Evolutionary conservation across 2,888 invertebrate species (phyloP), one percentile per base, ranked within the genome.

Genomic region (Drosophila formosana): DNA sequence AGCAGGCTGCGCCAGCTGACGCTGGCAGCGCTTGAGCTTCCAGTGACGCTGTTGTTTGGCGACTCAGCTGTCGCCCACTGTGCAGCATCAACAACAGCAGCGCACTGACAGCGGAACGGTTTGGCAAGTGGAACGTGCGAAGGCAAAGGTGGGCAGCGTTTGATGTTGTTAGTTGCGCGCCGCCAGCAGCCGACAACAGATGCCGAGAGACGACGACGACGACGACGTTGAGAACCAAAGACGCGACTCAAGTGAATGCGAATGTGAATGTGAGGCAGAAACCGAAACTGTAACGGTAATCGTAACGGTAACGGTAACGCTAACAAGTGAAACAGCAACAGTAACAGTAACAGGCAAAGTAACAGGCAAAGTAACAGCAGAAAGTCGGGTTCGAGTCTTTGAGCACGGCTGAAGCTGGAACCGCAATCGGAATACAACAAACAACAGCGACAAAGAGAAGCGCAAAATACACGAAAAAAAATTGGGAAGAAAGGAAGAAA

Each of bases 181-280:
- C 81, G 78, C 82, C 82, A 88, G 88, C 88, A 82, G 81, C 88
- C 85, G 85, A 88, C 66, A 78, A 56, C 84, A 87, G 82, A 82
- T 82, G 79, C 79, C 82, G 88, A 87, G 61, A 64, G 84, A 75
- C 68, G 51, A 75, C 37, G 34, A 34, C 30, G 34, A 34, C 34
- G 34, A 8, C 30, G 32, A 32, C 11, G n/a, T n/a, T n/a, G 66
- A 46, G 41, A 66, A 71, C 30, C 26, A 13, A 68, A 58, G 60
- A 57, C 51, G 60, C 66, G 43, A 32, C 49, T 18, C 18, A 18
- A 18, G 18, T 18, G 18, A 18, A 18, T 53, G 25, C 50, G 45
- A 75, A 56, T 30, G 41, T 23, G 18, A 53, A 53, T 46, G 9
- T 47, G 56, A 70, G 53, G 26, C 41, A 18, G 50, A 67, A 55